Evolutionary conservation across 2,797 vertebrate genomes (phyloP), one percentile per base, ranked within the genome.

Genomic region (Falco peregrinus): DNA sequence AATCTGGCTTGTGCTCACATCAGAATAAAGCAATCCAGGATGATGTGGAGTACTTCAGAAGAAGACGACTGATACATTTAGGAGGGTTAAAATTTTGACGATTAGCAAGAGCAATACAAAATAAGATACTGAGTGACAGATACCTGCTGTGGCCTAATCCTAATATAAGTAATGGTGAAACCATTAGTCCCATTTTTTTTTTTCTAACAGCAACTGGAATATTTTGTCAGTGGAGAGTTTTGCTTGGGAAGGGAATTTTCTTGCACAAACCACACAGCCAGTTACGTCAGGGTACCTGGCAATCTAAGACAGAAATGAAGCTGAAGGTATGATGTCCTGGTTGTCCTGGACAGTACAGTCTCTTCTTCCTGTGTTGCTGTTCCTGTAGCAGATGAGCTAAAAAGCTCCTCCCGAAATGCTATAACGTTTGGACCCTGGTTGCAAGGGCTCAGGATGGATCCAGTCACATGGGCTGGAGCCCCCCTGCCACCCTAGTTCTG

Each of bases 341-440:
- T 54, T 0, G 0, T 33, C 79, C 67, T 39, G 3, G 1, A 37
- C 53, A 56, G 31, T 24, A 39, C 53, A 61, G 35, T 69, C 48
- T 82, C 21, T 11, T 83, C n/a, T 56, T 73, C 53, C 92, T 35
- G 4, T 48, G 19, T 51, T 31, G 35, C 17, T 11, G 8, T 43
- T 84, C 45, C 79, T 50, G 6, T 35, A 54, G 37, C 64, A 69
- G 43, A 39, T n/a, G 31, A 90, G 31, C 35, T 81, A n/a, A 93
- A 61, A 47, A 61, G 29, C n/a, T 81, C 47, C 48, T 83, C 21
- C 56, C 84, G 67, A 67, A 67, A 67, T 57, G 21, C 54, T 68
- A 31, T 50, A 41, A 26, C 29, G 56, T 69, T 85, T 63, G 43
- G 26, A 70, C 45, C 12, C 10, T 85, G 10, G 60, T 12, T 54